Base-by-base conservation (phyloP, 2,797 vertebrate genomes). In the Sphaeramia orbicularis region DNA sequence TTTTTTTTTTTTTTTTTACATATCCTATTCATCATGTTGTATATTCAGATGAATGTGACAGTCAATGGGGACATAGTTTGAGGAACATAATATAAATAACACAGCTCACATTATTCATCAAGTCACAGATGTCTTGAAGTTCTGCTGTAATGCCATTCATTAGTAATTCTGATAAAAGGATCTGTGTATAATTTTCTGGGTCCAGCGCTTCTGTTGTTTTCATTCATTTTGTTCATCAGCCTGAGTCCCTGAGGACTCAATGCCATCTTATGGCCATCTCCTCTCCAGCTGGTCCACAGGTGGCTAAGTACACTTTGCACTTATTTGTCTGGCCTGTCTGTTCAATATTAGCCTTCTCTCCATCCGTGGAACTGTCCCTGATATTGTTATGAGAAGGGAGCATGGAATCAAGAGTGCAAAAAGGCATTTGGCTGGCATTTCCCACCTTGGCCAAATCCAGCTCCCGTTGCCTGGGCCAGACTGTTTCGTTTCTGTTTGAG, bases 371-470 rank as follows among this genome's bases (percentile, higher is more conserved):
- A 78, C 11, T 15, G 79, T 52, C 74, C 43, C 72, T 79, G 72
- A 86, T 82, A 85, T 90, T 86, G 83, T 88, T 84, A 80, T 83
- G 83, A 78, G 74, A 82, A 50, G 56, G 35, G 51, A 86, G 63
- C 74, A 57, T 65, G 63, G 71, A 86, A 86, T 82, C 61, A 67
- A 59, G 81, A 81, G 65, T 75, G 80, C 74, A 83, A 85, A 92
- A 89, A 91, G 76, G 68, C 76, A 91, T 82, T 92, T 95, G 93
- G 92, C 90, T 87, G 91, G 86, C 91, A 93, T 92, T 93, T 89
- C 56, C 80, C 73, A 75, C 75, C 75, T 82, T 82, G 84, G 80
- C 86, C 85, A 85, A 90, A 85, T 84, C 89, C 83, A 47, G 58
- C 65, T 85, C 83, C 85, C 43, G 71, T 76, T 65, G 79, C 49